A percentile compares a stretch with the other conserved stretches of the same genome.
Evolutionary conservation across 2,113 vertebrate genomes (phyloP).

Genomic region (Paracanthobrama guichenoti): DNA sequence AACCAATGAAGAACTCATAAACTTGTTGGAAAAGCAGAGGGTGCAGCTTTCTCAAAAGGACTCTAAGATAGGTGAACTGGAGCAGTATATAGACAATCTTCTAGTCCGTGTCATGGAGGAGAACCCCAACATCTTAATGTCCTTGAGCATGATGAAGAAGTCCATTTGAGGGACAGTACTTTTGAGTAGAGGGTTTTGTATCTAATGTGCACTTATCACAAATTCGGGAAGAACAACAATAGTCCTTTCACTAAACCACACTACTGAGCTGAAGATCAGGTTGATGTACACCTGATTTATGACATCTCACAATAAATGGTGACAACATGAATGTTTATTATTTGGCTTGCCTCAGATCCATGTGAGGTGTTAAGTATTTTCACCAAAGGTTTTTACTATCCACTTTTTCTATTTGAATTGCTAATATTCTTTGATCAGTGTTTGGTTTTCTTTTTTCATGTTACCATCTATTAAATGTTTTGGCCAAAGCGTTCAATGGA

Average conservation of each 20-base stretch:
- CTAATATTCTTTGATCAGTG: not conserved
- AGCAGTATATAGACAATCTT: slow-evolving; percentile 92
- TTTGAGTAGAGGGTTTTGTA: not conserved
- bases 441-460: not conserved
- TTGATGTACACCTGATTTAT: not conserved
- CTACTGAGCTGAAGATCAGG: slow-evolving; percentile 15
- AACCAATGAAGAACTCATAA: slow-evolving; percentile 87
- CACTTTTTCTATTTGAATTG: not conserved
- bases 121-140: slow-evolving; percentile 86
- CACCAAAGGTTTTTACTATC: slow-evolving; percentile 1
- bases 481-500: not conserved
- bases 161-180: not conserved
- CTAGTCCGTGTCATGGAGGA: slow-evolving; percentile 92
- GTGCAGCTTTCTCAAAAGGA: slow-evolving; percentile 80
- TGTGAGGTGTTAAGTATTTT: not conserved
- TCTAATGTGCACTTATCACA: slow-evolving; percentile 1
- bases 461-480: not conserved
- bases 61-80: slow-evolving; percentile 83
- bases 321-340: not conserved
- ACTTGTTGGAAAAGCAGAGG: slow-evolving; percentile 88
- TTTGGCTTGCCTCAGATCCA: not conserved
- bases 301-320: not conserved
- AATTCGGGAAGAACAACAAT: not conserved
- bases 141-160: slow-evolving; percentile 62
- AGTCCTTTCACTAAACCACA: not conserved